Evolutionary conservation across 2,113 vertebrate genomes (phyloP).

Genomic region (Sebastes fasciatus): DNA sequence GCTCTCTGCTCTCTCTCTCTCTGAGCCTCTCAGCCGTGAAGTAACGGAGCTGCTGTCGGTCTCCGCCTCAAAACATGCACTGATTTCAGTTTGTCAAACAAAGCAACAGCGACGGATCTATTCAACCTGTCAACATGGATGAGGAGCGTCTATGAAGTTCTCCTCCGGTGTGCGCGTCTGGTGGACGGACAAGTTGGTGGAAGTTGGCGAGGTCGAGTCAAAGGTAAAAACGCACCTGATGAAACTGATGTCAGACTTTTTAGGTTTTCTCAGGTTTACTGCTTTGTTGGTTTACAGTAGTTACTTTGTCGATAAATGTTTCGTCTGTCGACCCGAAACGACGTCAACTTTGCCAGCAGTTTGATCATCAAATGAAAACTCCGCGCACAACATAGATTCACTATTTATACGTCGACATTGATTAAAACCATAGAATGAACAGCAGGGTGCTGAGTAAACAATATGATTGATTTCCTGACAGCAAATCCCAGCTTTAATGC

Average conservation of each 20-base stretch:
- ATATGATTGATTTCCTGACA: background rate
- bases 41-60: slow-evolving; percentile 39
- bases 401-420: background rate
- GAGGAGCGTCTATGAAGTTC: background rate
- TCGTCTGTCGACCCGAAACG: background rate
- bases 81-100: slow-evolving; percentile 50
- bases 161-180: background rate
- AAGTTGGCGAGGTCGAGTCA: slow-evolving; percentile 19
- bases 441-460: background rate
- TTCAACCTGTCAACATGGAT: slow-evolving; percentile 28
- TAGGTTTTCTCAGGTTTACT: background rate
- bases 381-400: background rate
- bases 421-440: background rate
- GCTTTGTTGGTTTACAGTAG: background rate
- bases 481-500: no score
- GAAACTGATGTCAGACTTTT: background rate
- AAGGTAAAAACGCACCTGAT: slow-evolving; percentile 55
- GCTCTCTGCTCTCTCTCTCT: slow-evolving; percentile 63
- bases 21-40: slow-evolving; percentile 62
- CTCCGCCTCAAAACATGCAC: slow-evolving; percentile 70
- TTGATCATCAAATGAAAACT: background rate
- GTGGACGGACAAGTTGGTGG: slow-evolving; percentile 21
- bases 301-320: background rate
- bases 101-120: background rate
- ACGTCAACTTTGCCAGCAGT: background rate